Base-by-base conservation (phyloP, 2,113 vertebrate genomes). In the Aphyosemion australe region DNA sequence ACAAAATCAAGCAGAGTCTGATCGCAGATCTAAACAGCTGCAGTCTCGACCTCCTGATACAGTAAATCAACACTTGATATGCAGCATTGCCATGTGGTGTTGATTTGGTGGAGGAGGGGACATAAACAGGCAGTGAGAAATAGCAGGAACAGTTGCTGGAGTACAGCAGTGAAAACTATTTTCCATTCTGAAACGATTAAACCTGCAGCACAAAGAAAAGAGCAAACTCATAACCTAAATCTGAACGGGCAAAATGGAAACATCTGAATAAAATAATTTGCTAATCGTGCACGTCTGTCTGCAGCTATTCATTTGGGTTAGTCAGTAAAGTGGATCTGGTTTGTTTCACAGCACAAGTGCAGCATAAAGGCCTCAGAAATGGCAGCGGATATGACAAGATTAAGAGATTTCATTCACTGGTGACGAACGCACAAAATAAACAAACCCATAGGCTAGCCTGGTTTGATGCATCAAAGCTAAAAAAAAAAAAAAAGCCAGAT, bases 1-100 rank as follows among this genome's bases (percentile, higher is more conserved):
- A 83, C 68, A 65, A 61, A 76, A 66, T 65, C 48, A 76, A 65
- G 69, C 61, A 34, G n/a, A 52, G 62, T 34, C 61, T 70, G 66
- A 81, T 70, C 73, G 41, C 21, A 61, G 55, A 65, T 45, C 18
- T 43, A 65, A 76, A 72, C 80, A 74, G 76, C 78, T 82, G 76
- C 77, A 68, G 70, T 15, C 51, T 68, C 21, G 2, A 60, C 74
- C 57, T 80, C 64, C 55, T 60, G 39, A 60, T 72, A 63, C 65
- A 65, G 32, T 50, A 64, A 73, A 45, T 65, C 63, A 59, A 47
- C 42, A 56, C 61, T 58, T 76, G 42, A 67, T 76, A 74, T 59
- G 43, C 61, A 60, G 39, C 50, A n/a, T 57, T 18, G 5, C 50
- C 80, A 72, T 75, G 61, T 80, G 71, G 65, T 72, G 67, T 66